Base-by-base conservation (phyloP, 2,888 invertebrate genomes). In the Scaptodrosophila latifasciaeformis region DNA sequence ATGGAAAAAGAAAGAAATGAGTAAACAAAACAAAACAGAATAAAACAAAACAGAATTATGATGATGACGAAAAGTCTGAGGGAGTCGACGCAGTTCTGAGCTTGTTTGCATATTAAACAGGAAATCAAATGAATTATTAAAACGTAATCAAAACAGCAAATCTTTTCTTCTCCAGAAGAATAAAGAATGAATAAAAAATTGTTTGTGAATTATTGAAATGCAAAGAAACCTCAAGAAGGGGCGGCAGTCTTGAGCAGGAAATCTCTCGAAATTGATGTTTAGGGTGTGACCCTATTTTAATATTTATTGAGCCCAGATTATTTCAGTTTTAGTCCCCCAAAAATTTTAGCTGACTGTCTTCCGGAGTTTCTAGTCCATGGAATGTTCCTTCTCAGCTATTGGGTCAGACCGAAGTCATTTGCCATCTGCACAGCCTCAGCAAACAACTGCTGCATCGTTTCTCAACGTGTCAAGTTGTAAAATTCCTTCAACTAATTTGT, bases 401-500 rank as follows among this genome's bases (percentile, higher is more conserved):
- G 27, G 27, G 27, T 27, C 27, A 27, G 9, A 5, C 27, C 5
- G 5, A 27, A 27, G n/a, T n/a, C 27, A 27, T 27, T 6, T 27
- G 27, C 5, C 9, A 27, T 27, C 9, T 5, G 5, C 27, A 27
- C 9, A 27, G 9, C 27, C 9, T 5, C 5, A 27, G 42, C 45
- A 43, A 37, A 17, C 37, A 37, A 37, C 17, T 17, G 37, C 37
- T 35, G 2, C 15, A 9, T 51, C 51, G 47, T 65, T 58, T 62
- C 57, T 63, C 75, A 45, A 47, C 62, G 59, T 45, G 51, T 49
- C 57, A 47, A 63, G 63, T 47, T 54, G 63, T 70, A 63, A 70
- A n/a, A 67, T 64, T 75, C 63, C n/a, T n/a, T 65, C 60, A 67
- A 75, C 78, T 60, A 78, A 78, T 78, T 74, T 75, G 78, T 74